Conservation (phyloP, 2,113 vertebrate species). For the Melanerpes aurifrons region DNA sequence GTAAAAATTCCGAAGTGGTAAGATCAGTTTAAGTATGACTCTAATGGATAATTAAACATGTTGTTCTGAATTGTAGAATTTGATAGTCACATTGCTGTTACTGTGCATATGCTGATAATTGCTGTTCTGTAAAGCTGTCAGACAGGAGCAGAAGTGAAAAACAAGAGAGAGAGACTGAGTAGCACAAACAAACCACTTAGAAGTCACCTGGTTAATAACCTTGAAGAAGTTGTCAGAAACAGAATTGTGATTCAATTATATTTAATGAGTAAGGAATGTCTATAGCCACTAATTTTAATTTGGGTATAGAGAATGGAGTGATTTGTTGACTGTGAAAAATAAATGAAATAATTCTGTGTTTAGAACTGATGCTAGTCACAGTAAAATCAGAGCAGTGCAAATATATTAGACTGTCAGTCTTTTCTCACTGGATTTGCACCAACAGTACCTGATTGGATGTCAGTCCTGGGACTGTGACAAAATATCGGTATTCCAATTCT, state of each 20-base stretch:
- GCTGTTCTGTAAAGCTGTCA: conserved; percentile 29
- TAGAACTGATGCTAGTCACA: background rate
- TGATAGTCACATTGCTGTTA: background rate
- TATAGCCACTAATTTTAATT: background rate
- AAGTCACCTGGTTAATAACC: conserved; percentile 19
- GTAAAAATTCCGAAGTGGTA: background rate
- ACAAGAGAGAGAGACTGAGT: background rate
- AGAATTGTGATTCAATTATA: background rate
- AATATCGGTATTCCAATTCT: background rate
- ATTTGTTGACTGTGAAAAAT: background rate
- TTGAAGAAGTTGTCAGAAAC: background rate
- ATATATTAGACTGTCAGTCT: background rate
- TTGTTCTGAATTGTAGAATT: background rate
- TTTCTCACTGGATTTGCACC: background rate
- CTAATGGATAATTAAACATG: conserved; percentile 17
- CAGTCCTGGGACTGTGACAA: background rate
- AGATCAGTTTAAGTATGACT: background rate
- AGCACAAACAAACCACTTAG: background rate
- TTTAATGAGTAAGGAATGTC: background rate
- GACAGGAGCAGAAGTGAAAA: background rate
- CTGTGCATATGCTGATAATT: conserved; percentile 27
- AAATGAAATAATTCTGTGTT: background rate
- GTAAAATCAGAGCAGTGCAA: background rate
- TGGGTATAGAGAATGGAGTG: background rate
- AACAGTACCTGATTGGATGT: background rate